phyloP scores from a whole-genome alignment of 2,888 invertebrate genomes.

The Resseliella maxima region DNA sequence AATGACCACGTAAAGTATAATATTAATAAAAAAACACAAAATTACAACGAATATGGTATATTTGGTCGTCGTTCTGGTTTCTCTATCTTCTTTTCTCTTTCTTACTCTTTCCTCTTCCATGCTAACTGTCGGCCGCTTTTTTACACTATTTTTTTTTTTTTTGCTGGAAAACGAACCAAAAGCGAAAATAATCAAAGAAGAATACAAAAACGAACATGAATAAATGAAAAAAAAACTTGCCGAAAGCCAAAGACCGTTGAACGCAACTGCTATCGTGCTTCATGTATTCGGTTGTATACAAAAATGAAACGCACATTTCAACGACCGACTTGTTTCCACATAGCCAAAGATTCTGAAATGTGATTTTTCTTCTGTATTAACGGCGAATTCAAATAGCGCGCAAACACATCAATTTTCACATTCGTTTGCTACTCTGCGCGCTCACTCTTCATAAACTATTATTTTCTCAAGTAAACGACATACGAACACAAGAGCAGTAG shows the following conservation, averaged over 20 bases:
- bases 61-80: not conserved
- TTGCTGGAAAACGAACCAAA: constrained; percentile 40
- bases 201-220: constrained; percentile 15
- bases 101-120: not conserved
- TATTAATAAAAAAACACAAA: constrained; percentile 40
- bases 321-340: constrained; percentile 33
- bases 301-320: constrained; percentile 37
- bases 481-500: not conserved
- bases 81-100: not conserved
- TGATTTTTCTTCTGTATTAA: constrained; percentile 39
- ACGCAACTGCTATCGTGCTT: not conserved
- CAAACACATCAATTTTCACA: constrained; percentile 55
- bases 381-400: constrained; percentile 48
- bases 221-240: not conserved
- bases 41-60: constrained; percentile 41
- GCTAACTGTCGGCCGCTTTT: not conserved
- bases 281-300: not conserved
- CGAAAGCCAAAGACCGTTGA: constrained; percentile 53
- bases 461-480: constrained; percentile 38
- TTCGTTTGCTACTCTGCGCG: constrained; percentile 1
- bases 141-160: constrained; percentile 14
- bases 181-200: constrained; percentile 25
- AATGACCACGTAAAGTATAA: constrained; percentile 49
- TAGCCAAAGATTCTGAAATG: not conserved
- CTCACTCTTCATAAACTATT: constrained; percentile 53